These are phyloP conservation scores for Oxyteleia sp. DNA, from an alignment of 2,888 invertebrate species.

Conservation along the genomic window DNA sequence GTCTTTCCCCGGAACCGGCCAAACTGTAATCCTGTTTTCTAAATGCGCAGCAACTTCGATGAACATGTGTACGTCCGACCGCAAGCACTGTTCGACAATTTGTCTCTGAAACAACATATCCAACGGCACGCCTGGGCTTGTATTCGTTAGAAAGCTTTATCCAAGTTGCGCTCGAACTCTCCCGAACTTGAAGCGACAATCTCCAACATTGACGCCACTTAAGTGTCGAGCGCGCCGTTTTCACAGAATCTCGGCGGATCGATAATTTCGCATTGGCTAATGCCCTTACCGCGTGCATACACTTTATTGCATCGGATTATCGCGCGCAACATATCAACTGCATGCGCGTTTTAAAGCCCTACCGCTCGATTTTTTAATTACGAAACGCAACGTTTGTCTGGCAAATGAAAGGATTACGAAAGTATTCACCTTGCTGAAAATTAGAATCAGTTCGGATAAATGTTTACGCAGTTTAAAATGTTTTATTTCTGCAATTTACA, in stretches of 20 bases:
- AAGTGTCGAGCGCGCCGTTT: constrained; percentile 42
- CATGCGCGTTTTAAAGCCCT: neutral
- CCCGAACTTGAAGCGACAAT: constrained; percentile 61
- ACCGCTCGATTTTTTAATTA: constrained; percentile 15
- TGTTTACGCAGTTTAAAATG: too few species aligned
- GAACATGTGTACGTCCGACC: constrained; percentile 83
- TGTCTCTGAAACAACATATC: constrained; percentile 78
- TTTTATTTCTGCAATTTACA: too few species aligned
- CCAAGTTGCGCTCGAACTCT: constrained; percentile 48
- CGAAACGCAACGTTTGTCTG: neutral
- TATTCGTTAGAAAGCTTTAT: constrained; percentile 63
- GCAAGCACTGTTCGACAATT: constrained; percentile 83
- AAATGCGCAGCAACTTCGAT: constrained; percentile 83
- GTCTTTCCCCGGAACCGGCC: constrained; percentile 67
- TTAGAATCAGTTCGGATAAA: too few species aligned
- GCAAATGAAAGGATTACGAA: neutral
- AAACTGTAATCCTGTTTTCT: constrained; percentile 86
- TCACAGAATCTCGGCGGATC: constrained; percentile 46
- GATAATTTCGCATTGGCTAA: constrained; percentile 56
- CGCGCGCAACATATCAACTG: constrained; percentile 20
- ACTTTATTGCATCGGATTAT: constrained; percentile 57
- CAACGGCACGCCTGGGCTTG: constrained; percentile 25
- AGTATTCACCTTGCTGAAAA: neutral
- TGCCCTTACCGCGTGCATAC: constrained; percentile 53
- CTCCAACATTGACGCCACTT: constrained; percentile 61